Conservation (phyloP, 2,113 vertebrate species). For the Crotalus tigris region DNA sequence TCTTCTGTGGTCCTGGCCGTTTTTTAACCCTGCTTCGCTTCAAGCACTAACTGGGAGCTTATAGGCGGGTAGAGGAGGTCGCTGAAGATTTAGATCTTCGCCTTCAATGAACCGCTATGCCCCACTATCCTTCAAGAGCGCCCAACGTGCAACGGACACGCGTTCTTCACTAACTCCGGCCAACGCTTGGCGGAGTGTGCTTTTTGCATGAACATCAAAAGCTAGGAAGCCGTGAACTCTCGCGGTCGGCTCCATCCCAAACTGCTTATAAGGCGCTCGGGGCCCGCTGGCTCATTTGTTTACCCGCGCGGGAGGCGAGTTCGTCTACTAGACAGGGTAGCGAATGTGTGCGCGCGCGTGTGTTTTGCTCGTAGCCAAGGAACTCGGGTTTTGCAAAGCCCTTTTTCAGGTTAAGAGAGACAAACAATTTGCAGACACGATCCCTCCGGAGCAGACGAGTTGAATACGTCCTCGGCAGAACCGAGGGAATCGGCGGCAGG, state of each 20-base stretch:
- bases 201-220: background rate
- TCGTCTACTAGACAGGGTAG: no score
- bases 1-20: background rate
- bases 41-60: background rate
- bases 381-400: background rate
- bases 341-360: background rate
- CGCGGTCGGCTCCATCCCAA: background rate
- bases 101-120: background rate
- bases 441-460: background rate
- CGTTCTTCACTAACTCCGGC: background rate
- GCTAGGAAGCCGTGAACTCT: no score
- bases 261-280: background rate
- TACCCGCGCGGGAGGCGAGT: background rate
- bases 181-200: background rate
- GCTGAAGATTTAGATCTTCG: background rate
- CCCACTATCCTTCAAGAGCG: background rate
- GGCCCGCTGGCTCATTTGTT: background rate
- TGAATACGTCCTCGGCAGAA: background rate
- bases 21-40: background rate
- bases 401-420: background rate
- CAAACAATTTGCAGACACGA: background rate
- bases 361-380: background rate
- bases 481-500: background rate
- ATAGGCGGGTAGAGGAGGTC: no score
- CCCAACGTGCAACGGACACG: background rate